Evolutionary conservation across 2,888 invertebrate genomes (phyloP), one percentile per base, ranked within the genome.

Genomic region (Zhengitettix transpicula): DNA sequence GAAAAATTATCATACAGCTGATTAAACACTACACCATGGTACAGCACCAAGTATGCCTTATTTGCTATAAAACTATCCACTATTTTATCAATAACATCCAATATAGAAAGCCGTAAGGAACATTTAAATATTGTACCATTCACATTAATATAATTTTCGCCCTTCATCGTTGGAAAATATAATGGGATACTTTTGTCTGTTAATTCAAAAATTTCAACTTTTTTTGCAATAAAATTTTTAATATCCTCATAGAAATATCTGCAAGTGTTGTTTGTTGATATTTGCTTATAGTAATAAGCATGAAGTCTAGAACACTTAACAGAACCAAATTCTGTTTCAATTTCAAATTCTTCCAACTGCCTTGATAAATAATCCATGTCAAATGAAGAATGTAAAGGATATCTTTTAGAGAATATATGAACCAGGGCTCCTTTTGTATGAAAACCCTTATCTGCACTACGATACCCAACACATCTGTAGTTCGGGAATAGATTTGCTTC

Each of bases 381-480:
- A 10, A 16, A 41, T 16, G 52, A 55, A 47, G 60, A 54, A 47
- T 42, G 44, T 5, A 63, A 10, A 40, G 62, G 55, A n/a, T 60
- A 54, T n/a, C 58, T 59, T 55, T 57, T 61, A n/a, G 42, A 42
- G 17, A 65, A 74, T 57, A 69, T 62, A 65, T 75, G 73, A 40
- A 71, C 69, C 7, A 74, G 65, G 10, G 74, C 71, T 54, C 68
- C 68, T 17, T 67, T 57, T 10, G 68, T 68, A 57, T 71, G 67
- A 63, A 75, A 75, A 58, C 68, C 65, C 64, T 71, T 71, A n/a
- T 73, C 70, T 53, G 70, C 64, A 55, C 74, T 69, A 42, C 74
- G 68, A 64, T 72, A 79, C 17, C 79, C 79, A 52, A 76, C 75
- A 54, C 73, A 72, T 40, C 66, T 65, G 64, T 79, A 79, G 28